phyloP scores from a whole-genome alignment of 2,113 vertebrate species.

The Empidonax alnorum region DNA sequence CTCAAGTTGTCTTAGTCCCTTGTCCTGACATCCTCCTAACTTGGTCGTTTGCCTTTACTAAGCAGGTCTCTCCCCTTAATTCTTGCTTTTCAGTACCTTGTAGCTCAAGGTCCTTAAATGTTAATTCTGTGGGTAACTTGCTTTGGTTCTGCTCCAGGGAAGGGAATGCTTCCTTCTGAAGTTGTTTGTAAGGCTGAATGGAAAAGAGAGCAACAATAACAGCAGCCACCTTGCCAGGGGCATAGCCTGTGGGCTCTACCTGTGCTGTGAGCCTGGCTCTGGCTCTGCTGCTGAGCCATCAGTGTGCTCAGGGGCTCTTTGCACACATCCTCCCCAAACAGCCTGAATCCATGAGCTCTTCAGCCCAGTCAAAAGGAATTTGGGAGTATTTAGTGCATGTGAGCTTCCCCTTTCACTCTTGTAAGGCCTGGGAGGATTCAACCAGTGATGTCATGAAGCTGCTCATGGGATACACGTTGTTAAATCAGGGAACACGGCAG shows the following conservation, averaged over 20 bases:
- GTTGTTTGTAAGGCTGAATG: neutral
- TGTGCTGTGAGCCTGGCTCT: neutral
- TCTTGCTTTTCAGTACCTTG: neutral
- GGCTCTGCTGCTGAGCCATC: neutral
- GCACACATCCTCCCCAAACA: neutral
- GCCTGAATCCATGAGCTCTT: neutral
- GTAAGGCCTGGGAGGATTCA: neutral
- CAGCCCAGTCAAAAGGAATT: neutral
- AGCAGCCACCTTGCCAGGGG: conserved; percentile 8
- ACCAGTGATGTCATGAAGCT: neutral
- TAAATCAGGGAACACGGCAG: neutral
- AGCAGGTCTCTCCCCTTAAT: neutral
- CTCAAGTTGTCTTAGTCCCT: neutral
- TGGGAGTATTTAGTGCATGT: neutral
- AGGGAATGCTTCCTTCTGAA: neutral
- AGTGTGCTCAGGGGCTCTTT: neutral
- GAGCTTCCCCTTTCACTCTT: neutral
- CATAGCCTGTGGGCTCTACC: neutral
- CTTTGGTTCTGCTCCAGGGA: neutral
- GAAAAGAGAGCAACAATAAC: neutral
- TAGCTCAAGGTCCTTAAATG: neutral
- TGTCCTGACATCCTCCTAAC: neutral
- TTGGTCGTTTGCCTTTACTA: neutral
- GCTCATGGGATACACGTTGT: fast-evolving
- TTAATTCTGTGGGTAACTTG: neutral